Evolutionary conservation across 1,140 invertebrate genomes (phyloP), one percentile per base, ranked within the genome.

Genomic region (Penaeus chinensis): DNA sequence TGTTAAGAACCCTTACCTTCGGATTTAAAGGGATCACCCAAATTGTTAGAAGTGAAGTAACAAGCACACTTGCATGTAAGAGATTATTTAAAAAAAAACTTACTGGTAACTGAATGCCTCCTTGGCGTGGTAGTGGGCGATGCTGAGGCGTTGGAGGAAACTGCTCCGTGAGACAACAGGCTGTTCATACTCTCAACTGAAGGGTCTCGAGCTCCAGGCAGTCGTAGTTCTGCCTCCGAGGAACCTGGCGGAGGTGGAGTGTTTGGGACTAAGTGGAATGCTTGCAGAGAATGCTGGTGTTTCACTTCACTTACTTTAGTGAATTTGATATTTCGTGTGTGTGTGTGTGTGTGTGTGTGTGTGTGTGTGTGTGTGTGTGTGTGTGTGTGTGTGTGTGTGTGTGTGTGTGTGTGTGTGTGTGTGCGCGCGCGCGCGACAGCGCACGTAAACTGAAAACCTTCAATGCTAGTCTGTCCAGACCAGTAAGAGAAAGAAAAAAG

Each of bases 41-140:
- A 13, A 54, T 0, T 54, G 54, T 54, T 54, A 54, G 54, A 54
- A 54, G 54, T 13, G 54, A 54, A 13, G 54, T 54, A 16, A 54
- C n/a, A 71, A 71, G 10, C 66, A 71, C 66, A 22, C 66, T n/a
- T 13, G 20, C n/a, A 71, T 32, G n/a, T 24, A 5, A 32, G 32
- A 10, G 16, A 32, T 71, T n/a, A n/a, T 16, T 71, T 0, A 16
- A 47, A 65, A 47, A 66, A 62, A 62, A 27, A 92, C 94, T 94
- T 93, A 96, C 95, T 95, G 83, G 95, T 96, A 54, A 96, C 95
- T 71, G 96, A 96, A 93, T 97, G 96, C 91, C 96, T 94, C 91
- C 96, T 93, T 90, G 92, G 84, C 81, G 90, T 87, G 18, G 92
- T 92, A 47, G 95, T 94, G 1, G 91, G 89, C 37, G 95, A 96